phyloP scores from a whole-genome alignment of 2,113 vertebrate genomes.

The Eonycteris spelaea region DNA sequence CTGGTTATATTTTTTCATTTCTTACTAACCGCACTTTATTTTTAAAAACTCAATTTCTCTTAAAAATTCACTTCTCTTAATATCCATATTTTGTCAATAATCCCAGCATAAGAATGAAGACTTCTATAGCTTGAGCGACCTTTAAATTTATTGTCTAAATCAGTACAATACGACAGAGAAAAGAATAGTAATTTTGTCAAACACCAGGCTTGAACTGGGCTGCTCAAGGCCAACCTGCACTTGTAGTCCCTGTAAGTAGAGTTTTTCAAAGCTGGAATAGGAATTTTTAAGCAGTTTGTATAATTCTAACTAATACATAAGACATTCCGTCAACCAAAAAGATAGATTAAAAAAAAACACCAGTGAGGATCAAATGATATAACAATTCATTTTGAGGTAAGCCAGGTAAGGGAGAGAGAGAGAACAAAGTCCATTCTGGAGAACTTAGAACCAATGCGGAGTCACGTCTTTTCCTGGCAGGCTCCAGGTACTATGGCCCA shows the following conservation, averaged over 20 bases:
- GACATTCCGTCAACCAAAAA: neutral
- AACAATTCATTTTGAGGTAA: neutral
- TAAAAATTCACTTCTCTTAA: no score
- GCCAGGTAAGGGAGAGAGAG: neutral
- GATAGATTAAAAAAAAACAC: neutral
- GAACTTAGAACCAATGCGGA: neutral
- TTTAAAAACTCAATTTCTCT: neutral
- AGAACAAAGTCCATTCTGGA: neutral
- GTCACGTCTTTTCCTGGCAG: neutral
- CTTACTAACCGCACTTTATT: neutral
- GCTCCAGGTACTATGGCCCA: no score
- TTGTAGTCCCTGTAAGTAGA: neutral
- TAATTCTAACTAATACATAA: neutral
- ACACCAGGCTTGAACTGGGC: rapidly evolving
- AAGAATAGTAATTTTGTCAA: neutral
- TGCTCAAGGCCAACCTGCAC: neutral
- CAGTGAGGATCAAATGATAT: neutral
- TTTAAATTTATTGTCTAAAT: neutral
- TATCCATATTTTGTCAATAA: neutral
- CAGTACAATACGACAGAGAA: neutral
- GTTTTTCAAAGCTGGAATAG: neutral
- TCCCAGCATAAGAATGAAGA: neutral
- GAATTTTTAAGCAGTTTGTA: neutral
- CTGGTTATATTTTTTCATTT: neutral
- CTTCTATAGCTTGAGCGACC: neutral